Evolutionary conservation across 2,797 vertebrate genomes (phyloP).

Genomic region (Tarsius wallacei): DNA sequence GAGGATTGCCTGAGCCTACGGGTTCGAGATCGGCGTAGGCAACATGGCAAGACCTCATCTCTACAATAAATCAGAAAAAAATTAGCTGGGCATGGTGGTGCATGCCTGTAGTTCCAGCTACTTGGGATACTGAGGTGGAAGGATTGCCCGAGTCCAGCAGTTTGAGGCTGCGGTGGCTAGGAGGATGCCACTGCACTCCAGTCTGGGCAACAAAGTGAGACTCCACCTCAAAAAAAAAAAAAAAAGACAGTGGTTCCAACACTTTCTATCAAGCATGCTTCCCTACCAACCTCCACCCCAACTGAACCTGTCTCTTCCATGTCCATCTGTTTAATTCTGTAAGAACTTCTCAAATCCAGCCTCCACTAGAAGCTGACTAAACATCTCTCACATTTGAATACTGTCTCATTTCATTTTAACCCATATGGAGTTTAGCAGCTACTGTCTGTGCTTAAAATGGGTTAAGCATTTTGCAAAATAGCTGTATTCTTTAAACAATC

Average conservation of each 20-base stretch:
- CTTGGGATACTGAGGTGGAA: too few species aligned
- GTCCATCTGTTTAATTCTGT: background rate
- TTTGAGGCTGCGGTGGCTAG: too few species aligned
- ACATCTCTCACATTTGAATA: background rate
- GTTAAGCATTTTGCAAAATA: constrained; percentile 30
- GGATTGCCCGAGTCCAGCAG: too few species aligned
- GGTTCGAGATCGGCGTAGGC: too few species aligned
- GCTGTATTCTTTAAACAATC: background rate
- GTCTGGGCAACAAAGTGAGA: too few species aligned
- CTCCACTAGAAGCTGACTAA: background rate
- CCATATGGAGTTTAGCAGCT: background rate
- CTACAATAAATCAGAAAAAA: too few species aligned
- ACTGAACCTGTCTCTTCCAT: background rate
- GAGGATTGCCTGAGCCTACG: too few species aligned
- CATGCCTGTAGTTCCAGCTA: too few species aligned
- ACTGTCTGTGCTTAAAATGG: background rate
- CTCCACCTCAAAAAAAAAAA: too few species aligned
- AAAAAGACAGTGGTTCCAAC: background rate
- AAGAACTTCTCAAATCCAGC: background rate
- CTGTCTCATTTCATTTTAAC: background rate
- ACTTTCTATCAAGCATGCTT: background rate
- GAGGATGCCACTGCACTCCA: too few species aligned
- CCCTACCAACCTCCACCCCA: background rate
- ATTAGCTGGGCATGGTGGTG: too few species aligned
- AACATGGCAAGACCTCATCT: too few species aligned